Base-by-base conservation (phyloP, 2,888 invertebrate species). In the Hypolimnas misippus region DNA sequence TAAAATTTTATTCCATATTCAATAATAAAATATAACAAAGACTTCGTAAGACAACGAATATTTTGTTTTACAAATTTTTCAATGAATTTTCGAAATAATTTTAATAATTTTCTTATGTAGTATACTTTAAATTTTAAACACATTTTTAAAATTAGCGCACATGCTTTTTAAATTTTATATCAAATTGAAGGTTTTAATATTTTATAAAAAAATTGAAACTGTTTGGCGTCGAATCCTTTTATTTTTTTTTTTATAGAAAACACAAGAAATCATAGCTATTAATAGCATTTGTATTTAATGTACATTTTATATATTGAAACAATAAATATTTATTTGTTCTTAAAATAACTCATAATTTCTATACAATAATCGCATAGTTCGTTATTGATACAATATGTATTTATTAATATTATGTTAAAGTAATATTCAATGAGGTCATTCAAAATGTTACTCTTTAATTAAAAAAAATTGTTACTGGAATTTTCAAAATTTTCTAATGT, bases 91-190 rank as follows among this genome's bases (percentile, higher is more conserved):
- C 12, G 1, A 42, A 42, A 5, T 16, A 42, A 14, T 25, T 29
- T 29, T 14, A n/a, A 29, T 14, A 29, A n/a, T 46, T 14, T 25
- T 14, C 3, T 29, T 12, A 14, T 25, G 5, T 14, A n/a, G 5
- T 4, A 21, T 25, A 2, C 1, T 46, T 17, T 21, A 44, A 46
- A 25, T 3, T 29, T 49, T 7, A n/a, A 49, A n/a, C 49, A 49
- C 25, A 25, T 49, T n/a, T 25, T 7, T 49, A 4, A 25, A 49
- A 25, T 4, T 53, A 1, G 19, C 10, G 38, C 38, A 25, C 19
- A n/a, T 12, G 38, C 38, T 31, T 38, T 53, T 53, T 53, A 14
- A 38, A 12, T 19, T n/a, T 53, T 53, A n/a, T 14, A 35, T n/a
- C n/a, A n/a, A n/a, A n/a, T n/a, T 17, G 16, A 21, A 1, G 8